Conservation (phyloP, 2,113 vertebrate genomes). For the Strigops habroptila region DNA sequence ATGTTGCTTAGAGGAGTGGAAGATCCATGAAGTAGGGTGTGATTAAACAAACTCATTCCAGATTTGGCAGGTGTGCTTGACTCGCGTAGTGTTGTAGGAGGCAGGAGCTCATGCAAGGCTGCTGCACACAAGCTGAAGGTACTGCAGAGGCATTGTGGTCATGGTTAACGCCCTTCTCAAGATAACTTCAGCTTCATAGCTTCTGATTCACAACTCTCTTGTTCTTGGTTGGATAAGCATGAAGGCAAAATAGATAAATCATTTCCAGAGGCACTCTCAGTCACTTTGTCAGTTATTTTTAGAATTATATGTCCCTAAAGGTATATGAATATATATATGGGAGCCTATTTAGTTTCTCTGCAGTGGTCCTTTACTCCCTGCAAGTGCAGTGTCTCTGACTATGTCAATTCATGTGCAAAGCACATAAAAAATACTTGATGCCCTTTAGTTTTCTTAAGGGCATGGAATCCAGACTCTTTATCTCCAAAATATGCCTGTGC, state of each 20-base stretch:
- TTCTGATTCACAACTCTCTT: neutral
- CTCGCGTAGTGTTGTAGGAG: fast-evolving
- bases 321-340: neutral
- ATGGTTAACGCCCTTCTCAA: neutral
- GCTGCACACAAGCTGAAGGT: fast-evolving
- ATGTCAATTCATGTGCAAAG: neutral
- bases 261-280: neutral
- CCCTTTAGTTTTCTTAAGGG: neutral
- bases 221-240: neutral
- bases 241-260: neutral
- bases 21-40: neutral
- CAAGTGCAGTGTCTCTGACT: neutral
- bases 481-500: neutral
- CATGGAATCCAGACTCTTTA: neutral
- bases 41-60: neutral
- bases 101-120: neutral
- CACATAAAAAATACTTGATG: neutral
- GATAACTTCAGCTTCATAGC: neutral
- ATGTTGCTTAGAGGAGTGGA: neutral
- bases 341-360: neutral
- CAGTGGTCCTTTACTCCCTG: neutral
- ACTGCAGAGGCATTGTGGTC: neutral
- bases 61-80: neutral
- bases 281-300: neutral
- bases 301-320: neutral